Evolutionary conservation across 1,140 invertebrate genomes (phyloP).

Genomic region (Ceratina australensis): DNA sequence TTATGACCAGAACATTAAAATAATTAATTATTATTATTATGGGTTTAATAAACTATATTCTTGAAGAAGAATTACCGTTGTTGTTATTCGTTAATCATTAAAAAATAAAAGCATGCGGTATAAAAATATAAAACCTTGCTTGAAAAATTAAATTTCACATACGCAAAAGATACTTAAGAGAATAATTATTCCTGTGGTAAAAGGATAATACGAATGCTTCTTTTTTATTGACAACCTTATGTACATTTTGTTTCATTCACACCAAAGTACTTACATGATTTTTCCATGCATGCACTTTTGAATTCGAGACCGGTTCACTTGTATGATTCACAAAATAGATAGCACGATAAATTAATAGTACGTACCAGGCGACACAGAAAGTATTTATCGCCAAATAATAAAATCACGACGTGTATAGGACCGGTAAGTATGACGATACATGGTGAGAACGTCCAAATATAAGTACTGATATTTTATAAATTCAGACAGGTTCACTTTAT

Average conservation of each 20-base stretch:
- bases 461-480: too few species aligned
- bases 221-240: slow-evolving; percentile 65
- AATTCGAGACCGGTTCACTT: slow-evolving; percentile 19
- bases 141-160: background rate
- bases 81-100: slow-evolving; percentile 9
- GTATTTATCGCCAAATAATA: slow-evolving; percentile 2
- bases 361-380: slow-evolving; percentile 35
- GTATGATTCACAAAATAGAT: slow-evolving; percentile 24
- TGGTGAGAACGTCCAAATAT: too few species aligned
- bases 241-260: slow-evolving; percentile 49
- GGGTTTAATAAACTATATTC: slow-evolving; percentile 73
- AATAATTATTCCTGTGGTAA: slow-evolving; percentile 19
- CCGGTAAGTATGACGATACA: too few species aligned
- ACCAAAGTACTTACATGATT: slow-evolving; percentile 35
- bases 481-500: background rate
- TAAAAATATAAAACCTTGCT: background rate
- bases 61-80: slow-evolving; percentile 43
- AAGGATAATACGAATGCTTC: slow-evolving; percentile 58
- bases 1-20: slow-evolving; percentile 69
- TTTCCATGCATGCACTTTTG: slow-evolving; percentile 9
- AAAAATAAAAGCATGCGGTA: background rate
- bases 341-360: slow-evolving; percentile 15
- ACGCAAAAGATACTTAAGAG: background rate
- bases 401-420: background rate
- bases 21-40: slow-evolving; percentile 54